phyloP scores from a whole-genome alignment of 2,113 vertebrate genomes.

The Bothrops jararaca region DNA sequence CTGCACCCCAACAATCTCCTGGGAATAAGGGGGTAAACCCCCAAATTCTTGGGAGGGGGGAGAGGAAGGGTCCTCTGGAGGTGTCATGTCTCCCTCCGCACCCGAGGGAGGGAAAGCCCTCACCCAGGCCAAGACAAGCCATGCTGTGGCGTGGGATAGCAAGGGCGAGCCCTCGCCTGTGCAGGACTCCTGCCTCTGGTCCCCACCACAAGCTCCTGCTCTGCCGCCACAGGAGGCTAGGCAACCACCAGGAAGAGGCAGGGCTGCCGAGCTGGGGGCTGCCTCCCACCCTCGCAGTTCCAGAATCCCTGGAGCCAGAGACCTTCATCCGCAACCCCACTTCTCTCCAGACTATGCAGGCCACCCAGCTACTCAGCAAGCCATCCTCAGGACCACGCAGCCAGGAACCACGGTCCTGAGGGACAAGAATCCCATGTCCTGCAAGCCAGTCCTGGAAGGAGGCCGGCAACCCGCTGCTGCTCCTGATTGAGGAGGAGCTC shows the following conservation, averaged over 20 bases:
- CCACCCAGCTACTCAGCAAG: constrained; percentile 42
- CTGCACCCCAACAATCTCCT: too few species aligned
- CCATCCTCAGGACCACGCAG: constrained; percentile 7
- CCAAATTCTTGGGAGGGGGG: background rate
- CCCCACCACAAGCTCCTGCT: background rate
- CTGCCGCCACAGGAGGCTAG: background rate
- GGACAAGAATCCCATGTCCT: background rate
- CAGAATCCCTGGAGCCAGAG: background rate
- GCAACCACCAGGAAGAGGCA: background rate
- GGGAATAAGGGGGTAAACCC: background rate
- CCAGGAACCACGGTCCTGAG: constrained; percentile 41
- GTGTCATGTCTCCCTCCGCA: background rate
- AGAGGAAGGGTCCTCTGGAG: background rate
- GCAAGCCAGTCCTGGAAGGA: background rate
- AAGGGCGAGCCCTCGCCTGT: too few species aligned
- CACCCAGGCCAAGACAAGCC: background rate
- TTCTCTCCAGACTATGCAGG: constrained; percentile 47
- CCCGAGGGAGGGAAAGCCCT: background rate
- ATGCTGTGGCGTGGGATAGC: background rate
- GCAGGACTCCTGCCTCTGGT: background rate
- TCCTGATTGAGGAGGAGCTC: background rate
- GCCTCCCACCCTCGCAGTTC: background rate
- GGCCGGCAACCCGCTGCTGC: background rate
- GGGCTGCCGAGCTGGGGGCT: background rate
- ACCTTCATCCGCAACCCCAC: background rate